Evolutionary conservation across 2,888 invertebrate genomes (phyloP).

Genomic region (Eumerus sabulonum): DNA sequence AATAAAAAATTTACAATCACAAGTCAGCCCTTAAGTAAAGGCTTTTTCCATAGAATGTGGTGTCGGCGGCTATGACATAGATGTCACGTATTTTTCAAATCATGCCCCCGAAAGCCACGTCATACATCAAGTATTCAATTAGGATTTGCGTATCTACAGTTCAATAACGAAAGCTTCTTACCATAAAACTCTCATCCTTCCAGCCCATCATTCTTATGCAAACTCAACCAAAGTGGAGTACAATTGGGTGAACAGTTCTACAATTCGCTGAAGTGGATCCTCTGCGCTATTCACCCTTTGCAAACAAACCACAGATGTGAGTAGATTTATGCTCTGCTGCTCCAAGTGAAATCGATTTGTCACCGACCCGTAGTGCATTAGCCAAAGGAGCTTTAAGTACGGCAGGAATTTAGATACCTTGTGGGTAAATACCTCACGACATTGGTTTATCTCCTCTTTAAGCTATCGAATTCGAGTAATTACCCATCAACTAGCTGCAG

Average conservation of each 20-base stretch:
- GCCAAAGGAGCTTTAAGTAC: background rate
- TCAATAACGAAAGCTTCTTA: no score
- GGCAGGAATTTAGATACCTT: background rate
- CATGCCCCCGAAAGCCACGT: no score
- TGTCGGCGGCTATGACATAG: no score
- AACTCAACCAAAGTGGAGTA: slow-evolving; percentile 5
- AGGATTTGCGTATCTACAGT: slow-evolving; percentile 26
- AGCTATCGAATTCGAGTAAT: slow-evolving; percentile 1
- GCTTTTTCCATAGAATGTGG: no score
- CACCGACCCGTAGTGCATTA: slow-evolving; percentile 12
- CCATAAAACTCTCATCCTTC: no score
- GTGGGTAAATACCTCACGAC: background rate
- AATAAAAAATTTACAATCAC: no score
- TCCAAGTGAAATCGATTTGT: slow-evolving; percentile 27
- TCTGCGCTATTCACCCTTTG: background rate
- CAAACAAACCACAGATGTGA: no score
- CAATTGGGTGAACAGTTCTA: slow-evolving; percentile 23
- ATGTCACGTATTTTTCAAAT: no score
- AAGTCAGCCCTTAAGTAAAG: no score
- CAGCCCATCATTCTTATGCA: background rate
- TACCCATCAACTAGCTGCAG: slow-evolving; percentile 11
- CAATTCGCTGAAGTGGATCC: slow-evolving; percentile 18
- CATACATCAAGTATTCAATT: slow-evolving; percentile 30
- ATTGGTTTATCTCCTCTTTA: background rate
- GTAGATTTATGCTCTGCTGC: slow-evolving; percentile 28